phyloP scores from a whole-genome alignment of 2,113 vertebrate genomes.

The Leptobrachium leishanense region DNA sequence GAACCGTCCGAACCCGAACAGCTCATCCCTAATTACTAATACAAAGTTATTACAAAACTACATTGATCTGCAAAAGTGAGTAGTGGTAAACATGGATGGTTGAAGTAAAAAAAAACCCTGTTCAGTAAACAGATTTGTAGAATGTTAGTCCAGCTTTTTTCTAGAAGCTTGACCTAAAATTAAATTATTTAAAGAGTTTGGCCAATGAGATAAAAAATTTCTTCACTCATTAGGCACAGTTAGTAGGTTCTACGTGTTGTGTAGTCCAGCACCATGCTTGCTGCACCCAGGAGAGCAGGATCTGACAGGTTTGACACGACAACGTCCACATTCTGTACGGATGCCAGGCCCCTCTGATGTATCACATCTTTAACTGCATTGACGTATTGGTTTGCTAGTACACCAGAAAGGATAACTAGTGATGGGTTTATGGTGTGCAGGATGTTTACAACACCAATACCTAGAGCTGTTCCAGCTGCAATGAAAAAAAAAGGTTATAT shows the following conservation, averaged over 20 bases:
- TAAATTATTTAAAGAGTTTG: no score
- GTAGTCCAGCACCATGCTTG: slow-evolving; percentile 95
- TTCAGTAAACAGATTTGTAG: no score
- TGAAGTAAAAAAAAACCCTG: no score
- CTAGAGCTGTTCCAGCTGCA: slow-evolving; percentile 85
- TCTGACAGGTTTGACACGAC: slow-evolving; percentile 84
- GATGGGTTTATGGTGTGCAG: slow-evolving; percentile 93
- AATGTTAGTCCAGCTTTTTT: no score
- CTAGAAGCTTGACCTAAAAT: no score
- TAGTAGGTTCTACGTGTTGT: slow-evolving; percentile 88
- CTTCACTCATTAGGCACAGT: neutral
- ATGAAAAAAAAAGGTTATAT: slow-evolving; percentile 6
- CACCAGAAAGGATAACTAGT: slow-evolving; percentile 89
- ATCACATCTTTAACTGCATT: slow-evolving; percentile 79
- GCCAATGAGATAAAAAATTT: no score
- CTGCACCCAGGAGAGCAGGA: slow-evolving; percentile 91
- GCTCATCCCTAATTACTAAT: no score
- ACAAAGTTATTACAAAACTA: no score
- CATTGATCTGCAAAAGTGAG: no score
- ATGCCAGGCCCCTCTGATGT: slow-evolving; percentile 76
- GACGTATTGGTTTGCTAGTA: slow-evolving; percentile 83
- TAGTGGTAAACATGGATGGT: no score
- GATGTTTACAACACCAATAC: slow-evolving; percentile 90
- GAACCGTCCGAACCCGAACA: no score
- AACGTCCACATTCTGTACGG: slow-evolving; percentile 77